Evolutionary conservation across 2,888 invertebrate genomes (phyloP).

Genomic region (Encarsia formosa): DNA sequence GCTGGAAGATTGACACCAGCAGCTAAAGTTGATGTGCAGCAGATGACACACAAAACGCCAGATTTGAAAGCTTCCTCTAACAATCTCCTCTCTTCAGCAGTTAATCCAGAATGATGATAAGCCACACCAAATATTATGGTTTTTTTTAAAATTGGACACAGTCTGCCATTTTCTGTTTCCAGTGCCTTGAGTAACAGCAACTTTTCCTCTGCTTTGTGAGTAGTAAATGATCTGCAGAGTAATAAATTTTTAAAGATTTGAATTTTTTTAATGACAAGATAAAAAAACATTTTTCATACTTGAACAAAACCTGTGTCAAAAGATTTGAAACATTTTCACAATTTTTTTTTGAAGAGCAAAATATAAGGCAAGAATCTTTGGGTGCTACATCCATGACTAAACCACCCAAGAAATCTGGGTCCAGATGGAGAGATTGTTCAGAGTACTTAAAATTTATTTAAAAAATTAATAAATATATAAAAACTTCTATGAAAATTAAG

Average conservation of each 20-base stretch:
- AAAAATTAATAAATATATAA: constrained; percentile 1
- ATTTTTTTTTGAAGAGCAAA: constrained; percentile 85
- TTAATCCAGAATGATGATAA: constrained; percentile 91
- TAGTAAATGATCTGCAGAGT: constrained; percentile 54
- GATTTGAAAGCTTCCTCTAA: constrained; percentile 80
- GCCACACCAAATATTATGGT: constrained; percentile 80
- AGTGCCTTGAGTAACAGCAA: constrained; percentile 60
- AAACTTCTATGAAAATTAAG: background rate
- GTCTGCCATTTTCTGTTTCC: constrained; percentile 59
- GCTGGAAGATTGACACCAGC: constrained; percentile 97
- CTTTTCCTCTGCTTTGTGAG: constrained; percentile 60
- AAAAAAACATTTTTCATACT: constrained; percentile 32
- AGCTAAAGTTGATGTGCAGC: constrained; percentile 95
- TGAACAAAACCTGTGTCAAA: constrained; percentile 62
- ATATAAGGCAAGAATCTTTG: constrained; percentile 76
- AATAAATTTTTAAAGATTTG: constrained; percentile 24
- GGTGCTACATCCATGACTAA: constrained; percentile 78
- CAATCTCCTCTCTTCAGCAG: constrained; percentile 77
- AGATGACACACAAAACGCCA: constrained; percentile 82
- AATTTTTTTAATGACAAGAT: too few species aligned
- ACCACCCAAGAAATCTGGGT: constrained; percentile 76
- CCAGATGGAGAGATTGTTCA: constrained; percentile 56
- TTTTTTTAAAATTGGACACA: constrained; percentile 64
- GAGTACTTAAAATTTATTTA: constrained; percentile 14
- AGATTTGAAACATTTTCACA: constrained; percentile 84